phyloP scores from a whole-genome alignment of 2,797 vertebrate species.

The Sarcoramphus papa region DNA sequence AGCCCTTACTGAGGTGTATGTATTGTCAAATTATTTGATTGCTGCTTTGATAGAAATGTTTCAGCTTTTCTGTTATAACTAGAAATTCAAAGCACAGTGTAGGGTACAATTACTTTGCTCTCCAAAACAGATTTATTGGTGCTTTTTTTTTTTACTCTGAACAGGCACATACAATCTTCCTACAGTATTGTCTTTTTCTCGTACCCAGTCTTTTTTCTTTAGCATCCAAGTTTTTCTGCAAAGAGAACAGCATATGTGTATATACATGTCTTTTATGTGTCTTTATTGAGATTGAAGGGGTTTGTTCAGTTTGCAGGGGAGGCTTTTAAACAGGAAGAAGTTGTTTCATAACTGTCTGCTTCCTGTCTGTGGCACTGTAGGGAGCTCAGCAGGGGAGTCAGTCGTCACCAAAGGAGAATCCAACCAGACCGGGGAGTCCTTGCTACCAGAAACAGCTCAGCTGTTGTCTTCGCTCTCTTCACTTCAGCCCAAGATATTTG shows the following conservation, averaged over 20 bases:
- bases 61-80: neutral
- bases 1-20: neutral
- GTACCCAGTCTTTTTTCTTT: neutral
- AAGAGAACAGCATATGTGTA: neutral
- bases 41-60: neutral
- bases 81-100: neutral
- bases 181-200: neutral
- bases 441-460: slow-evolving; percentile 73
- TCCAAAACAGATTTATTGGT: neutral
- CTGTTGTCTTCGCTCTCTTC: slow-evolving; percentile 78
- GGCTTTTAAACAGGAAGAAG: neutral
- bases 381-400: slow-evolving; percentile 57
- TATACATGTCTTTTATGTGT: neutral
- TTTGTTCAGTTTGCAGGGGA: neutral
- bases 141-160: neutral
- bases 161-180: neutral
- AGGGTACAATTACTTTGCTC: neutral
- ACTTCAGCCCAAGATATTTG: slow-evolving; percentile 82
- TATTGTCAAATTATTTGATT: neutral
- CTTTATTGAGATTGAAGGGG: neutral
- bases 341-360: slow-evolving; percentile 17
- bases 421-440: slow-evolving; percentile 35
- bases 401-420: slow-evolving; percentile 57
- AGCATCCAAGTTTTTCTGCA: neutral
- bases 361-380: slow-evolving; percentile 43